phyloP scores from a whole-genome alignment of 2,888 invertebrate species.

The Machimus rusticus region DNA sequence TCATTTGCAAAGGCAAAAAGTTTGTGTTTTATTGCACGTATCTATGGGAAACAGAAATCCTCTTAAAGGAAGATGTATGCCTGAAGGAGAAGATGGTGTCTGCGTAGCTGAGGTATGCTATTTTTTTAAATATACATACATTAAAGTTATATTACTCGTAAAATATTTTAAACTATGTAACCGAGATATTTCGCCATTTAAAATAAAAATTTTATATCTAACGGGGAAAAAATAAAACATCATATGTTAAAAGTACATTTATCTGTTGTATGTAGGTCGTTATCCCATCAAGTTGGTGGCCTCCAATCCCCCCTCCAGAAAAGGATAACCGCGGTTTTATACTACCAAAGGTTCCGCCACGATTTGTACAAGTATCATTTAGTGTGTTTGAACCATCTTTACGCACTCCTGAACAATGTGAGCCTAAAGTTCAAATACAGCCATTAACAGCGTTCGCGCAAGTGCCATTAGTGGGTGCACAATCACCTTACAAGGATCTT shows the following conservation, averaged over 20 bases:
- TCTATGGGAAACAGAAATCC: slow-evolving; percentile 68
- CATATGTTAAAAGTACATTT: not conserved
- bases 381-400: slow-evolving; percentile 85
- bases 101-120: slow-evolving; percentile 77
- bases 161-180: no score
- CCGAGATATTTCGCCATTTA: not conserved
- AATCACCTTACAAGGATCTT: slow-evolving; percentile 83
- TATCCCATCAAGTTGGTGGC: slow-evolving; percentile 93
- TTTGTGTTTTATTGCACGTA: slow-evolving; percentile 83
- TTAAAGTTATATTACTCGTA: not conserved
- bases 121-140: not conserved
- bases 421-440: slow-evolving; percentile 77
- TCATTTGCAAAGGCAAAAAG: slow-evolving; percentile 77
- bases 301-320: slow-evolving; percentile 72
- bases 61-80: slow-evolving; percentile 89
- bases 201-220: not conserved
- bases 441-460: slow-evolving; percentile 70
- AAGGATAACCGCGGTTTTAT: slow-evolving; percentile 68
- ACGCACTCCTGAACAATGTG: slow-evolving; percentile 72
- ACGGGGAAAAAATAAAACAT: not conserved
- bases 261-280: slow-evolving; percentile 65
- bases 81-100: slow-evolving; percentile 90
- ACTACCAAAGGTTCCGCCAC: slow-evolving; percentile 71
- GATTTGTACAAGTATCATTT: slow-evolving; percentile 82
- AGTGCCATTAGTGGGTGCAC: slow-evolving; percentile 79